A percentile compares a stretch with the other conserved stretches of the same genome.
These are phyloP conservation scores for Crepidodera aurea DNA, from an alignment of 2,888 invertebrate genomes.

Conservation along the genomic window DNA sequence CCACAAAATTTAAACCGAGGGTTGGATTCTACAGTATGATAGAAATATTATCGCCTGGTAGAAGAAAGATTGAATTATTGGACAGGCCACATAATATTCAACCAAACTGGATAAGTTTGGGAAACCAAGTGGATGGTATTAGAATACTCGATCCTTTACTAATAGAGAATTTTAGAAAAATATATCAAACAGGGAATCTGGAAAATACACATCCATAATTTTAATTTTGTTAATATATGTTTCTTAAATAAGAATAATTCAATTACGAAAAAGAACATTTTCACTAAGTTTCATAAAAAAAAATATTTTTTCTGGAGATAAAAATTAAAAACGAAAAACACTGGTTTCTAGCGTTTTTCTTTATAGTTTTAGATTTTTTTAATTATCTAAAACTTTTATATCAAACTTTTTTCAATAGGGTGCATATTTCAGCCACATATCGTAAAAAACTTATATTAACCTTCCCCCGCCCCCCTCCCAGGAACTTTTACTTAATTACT, in stretches of 20 bases:
- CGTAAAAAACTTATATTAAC: too few species aligned
- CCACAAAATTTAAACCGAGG: constrained; percentile 91
- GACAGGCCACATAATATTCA: constrained; percentile 97
- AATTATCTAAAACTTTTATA: too few species aligned
- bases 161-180: constrained; percentile 86
- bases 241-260: not conserved
- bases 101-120: constrained; percentile 97
- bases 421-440: too few species aligned
- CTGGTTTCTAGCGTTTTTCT: too few species aligned
- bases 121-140: constrained; percentile 96
- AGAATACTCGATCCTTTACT: constrained; percentile 91
- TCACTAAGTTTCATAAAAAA: too few species aligned
- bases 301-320: too few species aligned
- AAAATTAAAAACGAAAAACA: too few species aligned
- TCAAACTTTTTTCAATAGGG: too few species aligned
- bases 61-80: constrained; percentile 95
- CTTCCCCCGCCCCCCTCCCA: too few species aligned
- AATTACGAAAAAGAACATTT: too few species aligned
- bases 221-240: not conserved
- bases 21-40: constrained; percentile 89
- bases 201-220: constrained; percentile 51
- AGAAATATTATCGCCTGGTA: constrained; percentile 94
- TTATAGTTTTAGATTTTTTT: too few species aligned
- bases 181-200: constrained; percentile 88
- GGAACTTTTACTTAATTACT: too few species aligned